phyloP scores from a whole-genome alignment of 2,113 vertebrate species.

The Planiliza haematocheilus region DNA sequence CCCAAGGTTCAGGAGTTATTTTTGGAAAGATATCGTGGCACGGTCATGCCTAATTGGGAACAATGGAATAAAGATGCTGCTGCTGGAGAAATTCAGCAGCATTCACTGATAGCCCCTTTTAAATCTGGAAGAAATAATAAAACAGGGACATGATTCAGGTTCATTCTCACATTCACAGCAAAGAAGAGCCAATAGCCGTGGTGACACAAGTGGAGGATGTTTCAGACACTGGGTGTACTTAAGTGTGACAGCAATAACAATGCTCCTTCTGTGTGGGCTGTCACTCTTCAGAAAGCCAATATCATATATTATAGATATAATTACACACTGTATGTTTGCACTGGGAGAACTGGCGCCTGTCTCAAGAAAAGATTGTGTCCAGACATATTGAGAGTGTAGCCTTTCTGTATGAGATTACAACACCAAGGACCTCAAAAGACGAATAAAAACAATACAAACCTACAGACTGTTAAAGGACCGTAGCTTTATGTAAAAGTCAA shows the following conservation, averaged over 20 bases:
- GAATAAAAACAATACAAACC: background rate
- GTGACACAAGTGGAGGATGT: too few species aligned
- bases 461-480: too few species aligned
- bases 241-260: too few species aligned
- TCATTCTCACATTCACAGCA: slow-evolving; percentile 29
- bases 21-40: slow-evolving; percentile 27
- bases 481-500: background rate
- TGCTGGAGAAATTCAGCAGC: slow-evolving; percentile 12
- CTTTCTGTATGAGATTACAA: background rate
- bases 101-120: slow-evolving; percentile 18
- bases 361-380: background rate
- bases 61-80: background rate
- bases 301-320: background rate
- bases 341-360: background rate
- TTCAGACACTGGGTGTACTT: background rate
- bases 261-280: too few species aligned
- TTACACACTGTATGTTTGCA: background rate
- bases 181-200: slow-evolving; percentile 12
- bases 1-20: slow-evolving; percentile 32
- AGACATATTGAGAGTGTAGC: background rate
- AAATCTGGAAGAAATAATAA: background rate
- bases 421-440: background rate
- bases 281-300: too few species aligned
- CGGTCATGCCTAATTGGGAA: slow-evolving; percentile 31
- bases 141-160: slow-evolving; percentile 11